Percentiles rank a stretch among this genome's conserved stretches.
phyloP scores from a whole-genome alignment of 2,113 vertebrate species.

The Cyprinus carpio region DNA sequence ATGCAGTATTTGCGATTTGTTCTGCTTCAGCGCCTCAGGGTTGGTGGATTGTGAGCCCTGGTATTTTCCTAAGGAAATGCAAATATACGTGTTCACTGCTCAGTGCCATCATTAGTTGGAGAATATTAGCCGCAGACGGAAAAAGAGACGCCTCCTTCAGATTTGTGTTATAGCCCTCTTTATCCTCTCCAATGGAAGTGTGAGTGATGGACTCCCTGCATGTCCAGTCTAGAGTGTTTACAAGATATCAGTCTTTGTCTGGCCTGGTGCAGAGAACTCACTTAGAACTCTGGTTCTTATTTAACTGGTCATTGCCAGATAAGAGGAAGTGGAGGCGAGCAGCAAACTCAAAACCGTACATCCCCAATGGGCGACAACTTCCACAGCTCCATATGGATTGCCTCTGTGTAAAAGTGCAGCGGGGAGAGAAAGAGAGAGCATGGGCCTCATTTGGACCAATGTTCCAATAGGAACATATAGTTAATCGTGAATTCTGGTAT shows the following conservation, averaged over 20 bases:
- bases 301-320: conserved; percentile 36
- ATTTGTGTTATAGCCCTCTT: background rate
- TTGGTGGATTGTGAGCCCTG: background rate
- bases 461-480: background rate
- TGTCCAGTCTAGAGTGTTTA: conserved; percentile 22
- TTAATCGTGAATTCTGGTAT: background rate
- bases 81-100: background rate
- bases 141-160: background rate
- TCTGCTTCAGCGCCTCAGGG: background rate
- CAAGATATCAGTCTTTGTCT: conserved; percentile 41
- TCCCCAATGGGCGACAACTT: background rate
- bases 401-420: background rate
- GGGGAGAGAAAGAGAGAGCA: background rate
- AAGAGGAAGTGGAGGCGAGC: conserved; percentile 36
- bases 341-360: conserved; percentile 3
- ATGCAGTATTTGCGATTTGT: background rate
- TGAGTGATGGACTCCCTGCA: conserved; percentile 24
- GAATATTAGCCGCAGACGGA: background rate
- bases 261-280: conserved; percentile 7
- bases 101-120: background rate
- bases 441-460: conserved; percentile 1
- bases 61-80: background rate
- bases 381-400: conserved; percentile 28
- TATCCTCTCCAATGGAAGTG: background rate
- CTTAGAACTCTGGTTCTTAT: conserved; percentile 29